Percentiles rank a stretch among this genome's conserved stretches.
phyloP scores from a whole-genome alignment of 2,888 invertebrate species.

The Hirtodrosophila cameraria region DNA sequence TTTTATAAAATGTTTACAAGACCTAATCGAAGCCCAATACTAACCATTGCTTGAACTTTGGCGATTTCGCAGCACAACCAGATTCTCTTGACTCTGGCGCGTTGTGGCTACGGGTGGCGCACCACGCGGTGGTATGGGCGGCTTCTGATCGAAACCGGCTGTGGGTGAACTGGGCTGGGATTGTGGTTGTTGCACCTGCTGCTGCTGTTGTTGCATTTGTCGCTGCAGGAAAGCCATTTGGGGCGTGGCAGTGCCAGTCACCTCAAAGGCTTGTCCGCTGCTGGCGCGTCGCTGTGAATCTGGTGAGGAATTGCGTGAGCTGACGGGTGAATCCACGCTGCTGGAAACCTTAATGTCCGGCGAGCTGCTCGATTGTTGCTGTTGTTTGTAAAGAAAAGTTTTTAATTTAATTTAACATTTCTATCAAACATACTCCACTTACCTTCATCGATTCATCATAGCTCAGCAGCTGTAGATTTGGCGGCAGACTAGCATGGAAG shows the following conservation, averaged over 20 bases:
- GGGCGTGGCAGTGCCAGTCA: constrained; percentile 84
- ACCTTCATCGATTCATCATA: constrained; percentile 90
- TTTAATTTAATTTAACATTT: background rate
- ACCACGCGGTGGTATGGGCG: constrained; percentile 86
- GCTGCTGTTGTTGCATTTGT: constrained; percentile 84
- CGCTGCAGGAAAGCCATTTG: constrained; percentile 86
- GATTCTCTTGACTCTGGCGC: constrained; percentile 83
- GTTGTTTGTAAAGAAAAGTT: background rate
- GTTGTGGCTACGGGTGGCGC: constrained; percentile 86
- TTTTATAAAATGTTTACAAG: too few species aligned
- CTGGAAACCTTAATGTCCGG: constrained; percentile 83
- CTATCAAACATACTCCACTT: constrained; percentile 1
- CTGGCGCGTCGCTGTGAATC: constrained; percentile 84
- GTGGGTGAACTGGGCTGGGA: constrained; percentile 77
- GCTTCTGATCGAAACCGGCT: constrained; percentile 84
- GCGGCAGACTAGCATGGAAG: constrained; percentile 96
- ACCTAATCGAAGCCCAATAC: background rate
- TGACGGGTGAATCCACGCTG: constrained; percentile 85
- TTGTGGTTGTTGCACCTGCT: constrained; percentile 66
- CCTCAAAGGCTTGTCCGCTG: constrained; percentile 80
- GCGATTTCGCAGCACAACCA: constrained; percentile 81
- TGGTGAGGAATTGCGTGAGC: constrained; percentile 86
- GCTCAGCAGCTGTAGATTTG: constrained; percentile 93
- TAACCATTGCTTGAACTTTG: constrained; percentile 80
- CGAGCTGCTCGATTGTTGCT: constrained; percentile 84